phyloP scores from a whole-genome alignment of 2,113 vertebrate genomes.

The Vulpes ferrilata region DNA sequence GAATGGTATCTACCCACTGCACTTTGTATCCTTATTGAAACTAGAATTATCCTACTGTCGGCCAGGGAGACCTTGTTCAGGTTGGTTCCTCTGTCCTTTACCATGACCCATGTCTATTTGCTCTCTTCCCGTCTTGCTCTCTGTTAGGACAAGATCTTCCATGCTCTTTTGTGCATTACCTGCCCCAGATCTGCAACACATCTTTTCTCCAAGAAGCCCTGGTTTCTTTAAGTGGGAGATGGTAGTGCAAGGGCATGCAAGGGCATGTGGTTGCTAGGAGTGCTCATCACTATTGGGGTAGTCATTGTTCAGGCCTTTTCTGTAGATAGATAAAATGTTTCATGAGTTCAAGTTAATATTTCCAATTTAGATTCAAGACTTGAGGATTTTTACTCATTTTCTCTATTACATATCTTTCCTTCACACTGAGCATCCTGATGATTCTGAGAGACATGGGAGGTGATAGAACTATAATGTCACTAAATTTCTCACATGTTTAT shows the following conservation, averaged over 20 bases:
- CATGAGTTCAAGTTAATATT: background rate
- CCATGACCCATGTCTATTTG: background rate
- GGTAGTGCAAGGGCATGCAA: background rate
- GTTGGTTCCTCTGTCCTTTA: background rate
- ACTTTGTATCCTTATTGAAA: background rate
- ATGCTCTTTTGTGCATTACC: background rate
- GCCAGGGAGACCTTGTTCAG: background rate
- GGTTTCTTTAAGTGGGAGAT: background rate
- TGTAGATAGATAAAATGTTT: background rate
- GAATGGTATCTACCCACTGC: background rate
- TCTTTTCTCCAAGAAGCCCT: background rate
- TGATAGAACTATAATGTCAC: background rate
- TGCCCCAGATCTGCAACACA: background rate
- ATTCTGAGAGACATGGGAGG: background rate
- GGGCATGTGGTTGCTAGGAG: background rate
- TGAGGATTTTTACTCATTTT: background rate
- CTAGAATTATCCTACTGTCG: background rate
- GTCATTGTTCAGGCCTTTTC: background rate
- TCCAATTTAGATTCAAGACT: background rate
- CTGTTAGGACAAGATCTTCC: background rate
- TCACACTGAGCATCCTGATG: background rate
- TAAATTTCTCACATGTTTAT: background rate
- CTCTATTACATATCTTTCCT: background rate
- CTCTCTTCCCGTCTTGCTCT: background rate
- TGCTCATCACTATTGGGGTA: too few relatives aligned